These are phyloP conservation scores for Podotricha telesiphe DNA, from an alignment of 2,888 invertebrate genomes.

Conservation along the genomic window DNA sequence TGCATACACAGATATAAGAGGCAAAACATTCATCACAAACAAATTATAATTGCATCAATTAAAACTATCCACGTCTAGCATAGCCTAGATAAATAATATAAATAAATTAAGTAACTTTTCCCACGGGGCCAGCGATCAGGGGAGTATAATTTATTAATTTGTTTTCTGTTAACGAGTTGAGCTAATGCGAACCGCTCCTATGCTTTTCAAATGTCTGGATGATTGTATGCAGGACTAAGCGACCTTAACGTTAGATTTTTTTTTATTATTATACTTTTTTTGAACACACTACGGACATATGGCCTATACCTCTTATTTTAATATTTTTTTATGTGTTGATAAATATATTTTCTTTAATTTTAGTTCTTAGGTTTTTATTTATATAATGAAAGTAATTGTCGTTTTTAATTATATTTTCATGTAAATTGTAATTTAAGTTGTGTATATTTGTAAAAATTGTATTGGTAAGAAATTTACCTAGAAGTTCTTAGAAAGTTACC, in stretches of 20 bases:
- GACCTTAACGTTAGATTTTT: background rate
- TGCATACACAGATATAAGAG: slow-evolving; percentile 13
- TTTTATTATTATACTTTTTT: too few species aligned
- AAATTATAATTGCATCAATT: slow-evolving; percentile 37
- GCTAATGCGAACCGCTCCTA: slow-evolving; percentile 63
- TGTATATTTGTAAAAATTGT: too few species aligned
- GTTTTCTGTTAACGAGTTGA: slow-evolving; percentile 74
- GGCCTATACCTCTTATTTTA: too few species aligned
- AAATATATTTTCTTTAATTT: too few species aligned
- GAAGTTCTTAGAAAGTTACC: too few species aligned
- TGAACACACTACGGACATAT: too few species aligned
- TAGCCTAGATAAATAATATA: slow-evolving; percentile 51
- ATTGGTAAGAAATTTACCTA: too few species aligned
- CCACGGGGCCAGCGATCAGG: slow-evolving; percentile 70
- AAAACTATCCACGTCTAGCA: slow-evolving; percentile 47
- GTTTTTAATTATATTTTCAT: too few species aligned
- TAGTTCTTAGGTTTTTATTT: too few species aligned
- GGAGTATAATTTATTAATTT: slow-evolving; percentile 78
- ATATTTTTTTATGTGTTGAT: too few species aligned
- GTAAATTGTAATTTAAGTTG: too few species aligned
- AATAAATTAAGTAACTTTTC: slow-evolving; percentile 58
- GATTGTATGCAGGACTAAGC: slow-evolving; percentile 54
- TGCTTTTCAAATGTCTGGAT: slow-evolving; percentile 57
- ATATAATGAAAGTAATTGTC: too few species aligned
- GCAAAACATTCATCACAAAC: slow-evolving; percentile 31